Evolutionary conservation across 2,797 vertebrate genomes (phyloP).

Genomic region (Neomorphus geoffroyi): DNA sequence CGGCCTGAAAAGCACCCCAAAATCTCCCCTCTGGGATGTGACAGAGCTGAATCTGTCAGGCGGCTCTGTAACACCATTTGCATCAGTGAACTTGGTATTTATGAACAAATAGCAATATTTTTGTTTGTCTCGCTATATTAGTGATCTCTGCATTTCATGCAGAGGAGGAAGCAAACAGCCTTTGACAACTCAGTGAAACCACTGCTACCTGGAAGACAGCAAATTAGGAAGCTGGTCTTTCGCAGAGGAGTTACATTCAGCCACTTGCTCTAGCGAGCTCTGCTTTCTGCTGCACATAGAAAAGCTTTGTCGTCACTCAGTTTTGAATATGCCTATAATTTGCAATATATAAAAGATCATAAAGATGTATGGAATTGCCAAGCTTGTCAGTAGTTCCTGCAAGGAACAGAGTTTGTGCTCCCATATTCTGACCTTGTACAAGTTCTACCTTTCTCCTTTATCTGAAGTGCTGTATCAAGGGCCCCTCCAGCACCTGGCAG

Average conservation of each 20-base stretch:
- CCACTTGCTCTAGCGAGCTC: not conserved
- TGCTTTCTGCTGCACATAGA: not conserved
- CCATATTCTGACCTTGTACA: not conserved
- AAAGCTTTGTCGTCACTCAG: not conserved
- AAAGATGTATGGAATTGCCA: not conserved
- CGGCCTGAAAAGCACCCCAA: not conserved
- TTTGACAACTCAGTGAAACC: not conserved
- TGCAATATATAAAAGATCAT: not conserved
- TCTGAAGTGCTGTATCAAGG: not conserved
- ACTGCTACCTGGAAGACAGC: not conserved
- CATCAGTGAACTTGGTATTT: not conserved
- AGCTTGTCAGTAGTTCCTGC: not conserved
- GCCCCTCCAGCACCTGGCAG: not conserved
- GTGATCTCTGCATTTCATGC: not conserved
- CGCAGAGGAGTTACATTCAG: not conserved
- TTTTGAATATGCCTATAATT: not conserved
- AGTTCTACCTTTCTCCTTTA: not conserved
- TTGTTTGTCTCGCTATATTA: not conserved
- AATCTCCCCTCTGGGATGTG: not conserved
- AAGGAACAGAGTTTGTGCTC: not conserved
- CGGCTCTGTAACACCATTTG: not conserved
- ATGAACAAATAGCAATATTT: not conserved
- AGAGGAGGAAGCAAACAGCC: not conserved
- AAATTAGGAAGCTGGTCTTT: not conserved
- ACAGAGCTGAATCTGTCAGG: not conserved